A percentile compares a stretch with the other conserved stretches of the same genome.
Evolutionary conservation across 2,797 vertebrate genomes (phyloP).

Genomic region (Octomys mimax): DNA sequence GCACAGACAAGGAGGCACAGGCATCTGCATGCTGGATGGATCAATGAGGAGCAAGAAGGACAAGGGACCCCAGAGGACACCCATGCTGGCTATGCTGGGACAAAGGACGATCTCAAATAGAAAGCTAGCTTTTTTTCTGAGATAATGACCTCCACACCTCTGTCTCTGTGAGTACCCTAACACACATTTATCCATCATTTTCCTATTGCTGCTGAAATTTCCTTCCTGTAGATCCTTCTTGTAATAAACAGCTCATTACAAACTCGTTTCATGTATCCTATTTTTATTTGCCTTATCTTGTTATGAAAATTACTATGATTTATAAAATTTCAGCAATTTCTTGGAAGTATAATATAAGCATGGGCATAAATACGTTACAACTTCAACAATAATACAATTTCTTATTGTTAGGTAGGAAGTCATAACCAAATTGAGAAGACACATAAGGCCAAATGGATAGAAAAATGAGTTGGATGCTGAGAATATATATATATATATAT

Average conservation of each 20-base stretch:
- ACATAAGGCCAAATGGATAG: background rate
- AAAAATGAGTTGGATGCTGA: background rate
- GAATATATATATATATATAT: too few relatives aligned
- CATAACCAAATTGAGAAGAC: background rate
- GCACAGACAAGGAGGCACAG: background rate
- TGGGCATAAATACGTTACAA: background rate
- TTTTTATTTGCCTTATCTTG: background rate
- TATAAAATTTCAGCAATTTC: background rate
- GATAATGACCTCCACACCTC: background rate
- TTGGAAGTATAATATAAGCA: background rate
- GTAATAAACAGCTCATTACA: background rate
- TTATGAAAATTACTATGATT: background rate
- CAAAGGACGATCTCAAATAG: background rate
- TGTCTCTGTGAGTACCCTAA: background rate
- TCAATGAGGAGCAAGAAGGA: background rate
- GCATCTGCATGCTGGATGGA: background rate
- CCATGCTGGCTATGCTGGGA: background rate
- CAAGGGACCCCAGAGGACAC: background rate
- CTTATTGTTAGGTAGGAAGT: background rate
- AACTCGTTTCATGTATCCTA: background rate
- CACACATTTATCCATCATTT: too few relatives aligned
- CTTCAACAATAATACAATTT: background rate
- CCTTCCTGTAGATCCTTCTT: background rate
- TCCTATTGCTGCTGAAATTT: background rate
- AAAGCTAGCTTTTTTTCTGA: background rate